Evolutionary conservation across 2,797 vertebrate species (phyloP).

Genomic region (Aphelocoma californica): DNA sequence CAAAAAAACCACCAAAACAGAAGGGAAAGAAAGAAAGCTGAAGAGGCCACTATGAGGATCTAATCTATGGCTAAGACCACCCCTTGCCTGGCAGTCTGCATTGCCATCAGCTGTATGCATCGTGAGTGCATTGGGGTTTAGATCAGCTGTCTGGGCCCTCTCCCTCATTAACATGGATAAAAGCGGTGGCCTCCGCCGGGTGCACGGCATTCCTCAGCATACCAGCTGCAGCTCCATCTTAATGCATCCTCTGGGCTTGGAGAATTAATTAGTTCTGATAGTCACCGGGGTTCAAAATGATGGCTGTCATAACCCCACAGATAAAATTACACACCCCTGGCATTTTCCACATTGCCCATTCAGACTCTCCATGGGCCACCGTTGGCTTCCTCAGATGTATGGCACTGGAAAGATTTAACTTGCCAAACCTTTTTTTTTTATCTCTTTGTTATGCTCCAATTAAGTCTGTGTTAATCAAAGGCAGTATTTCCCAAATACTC

Average conservation of each 20-base stretch:
- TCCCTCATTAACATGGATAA: conserved; percentile 68
- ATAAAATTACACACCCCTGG: conserved; percentile 52
- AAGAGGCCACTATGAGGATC: conserved; percentile 71
- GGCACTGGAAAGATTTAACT: conserved; percentile 28
- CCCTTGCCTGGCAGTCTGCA: conserved; percentile 60
- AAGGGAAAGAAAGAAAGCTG: conserved; percentile 46
- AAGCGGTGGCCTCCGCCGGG: conserved; percentile 26
- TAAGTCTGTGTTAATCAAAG: conserved; percentile 49
- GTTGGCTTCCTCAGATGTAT: not conserved
- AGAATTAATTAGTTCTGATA: conserved; percentile 70
- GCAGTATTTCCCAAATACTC: conserved; percentile 51
- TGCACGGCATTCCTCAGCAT: conserved; percentile 64
- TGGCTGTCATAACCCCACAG: conserved; percentile 43
- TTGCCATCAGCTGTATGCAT: conserved; percentile 71
- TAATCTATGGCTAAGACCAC: conserved; percentile 72
- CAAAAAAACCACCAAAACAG: not conserved
- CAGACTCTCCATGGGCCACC: not conserved
- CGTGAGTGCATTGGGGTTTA: conserved; percentile 8
- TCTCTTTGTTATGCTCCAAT: conserved; percentile 34
- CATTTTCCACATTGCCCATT: conserved; percentile 46
- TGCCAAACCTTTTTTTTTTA: not conserved
- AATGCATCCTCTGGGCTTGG: conserved; percentile 29
- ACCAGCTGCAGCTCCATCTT: conserved; percentile 69
- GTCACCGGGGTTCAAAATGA: conserved; percentile 51
- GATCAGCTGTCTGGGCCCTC: conserved; percentile 60